These are phyloP conservation scores for Willisornis vidua DNA, from an alignment of 2,113 vertebrate genomes.

Conservation along the genomic window DNA sequence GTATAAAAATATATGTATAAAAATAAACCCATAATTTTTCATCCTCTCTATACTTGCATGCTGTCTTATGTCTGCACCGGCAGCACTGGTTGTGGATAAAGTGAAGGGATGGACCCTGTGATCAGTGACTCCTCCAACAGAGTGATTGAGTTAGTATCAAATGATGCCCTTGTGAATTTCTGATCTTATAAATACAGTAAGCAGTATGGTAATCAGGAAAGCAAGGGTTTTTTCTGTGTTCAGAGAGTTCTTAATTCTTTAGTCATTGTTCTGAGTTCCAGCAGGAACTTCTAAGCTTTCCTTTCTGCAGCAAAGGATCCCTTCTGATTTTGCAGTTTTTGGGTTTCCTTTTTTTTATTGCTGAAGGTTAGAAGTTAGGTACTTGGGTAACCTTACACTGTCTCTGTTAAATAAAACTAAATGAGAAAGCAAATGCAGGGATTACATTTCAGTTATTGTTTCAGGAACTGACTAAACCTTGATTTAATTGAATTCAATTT, in stretches of 20 bases:
- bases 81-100: background rate
- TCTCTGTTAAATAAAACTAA: background rate
- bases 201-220: background rate
- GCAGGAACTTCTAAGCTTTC: background rate
- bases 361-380: background rate
- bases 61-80: background rate
- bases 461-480: conserved; percentile 5
- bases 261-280: background rate
- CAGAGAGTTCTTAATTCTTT: background rate
- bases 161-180: background rate
- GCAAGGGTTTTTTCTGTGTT: background rate
- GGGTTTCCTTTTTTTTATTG: background rate
- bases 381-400: background rate
- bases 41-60: background rate
- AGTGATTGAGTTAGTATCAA: background rate
- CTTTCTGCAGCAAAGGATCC: background rate
- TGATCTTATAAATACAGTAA: background rate
- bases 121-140: background rate
- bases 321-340: background rate
- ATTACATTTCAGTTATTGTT: background rate
- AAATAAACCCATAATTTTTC: background rate
- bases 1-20: background rate
- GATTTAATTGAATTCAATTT: conserved; percentile 28
- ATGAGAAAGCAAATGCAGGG: background rate
- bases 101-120: background rate